Base-by-base conservation (phyloP, 2,888 invertebrate species). In the Phytoseiulus persimilis region DNA sequence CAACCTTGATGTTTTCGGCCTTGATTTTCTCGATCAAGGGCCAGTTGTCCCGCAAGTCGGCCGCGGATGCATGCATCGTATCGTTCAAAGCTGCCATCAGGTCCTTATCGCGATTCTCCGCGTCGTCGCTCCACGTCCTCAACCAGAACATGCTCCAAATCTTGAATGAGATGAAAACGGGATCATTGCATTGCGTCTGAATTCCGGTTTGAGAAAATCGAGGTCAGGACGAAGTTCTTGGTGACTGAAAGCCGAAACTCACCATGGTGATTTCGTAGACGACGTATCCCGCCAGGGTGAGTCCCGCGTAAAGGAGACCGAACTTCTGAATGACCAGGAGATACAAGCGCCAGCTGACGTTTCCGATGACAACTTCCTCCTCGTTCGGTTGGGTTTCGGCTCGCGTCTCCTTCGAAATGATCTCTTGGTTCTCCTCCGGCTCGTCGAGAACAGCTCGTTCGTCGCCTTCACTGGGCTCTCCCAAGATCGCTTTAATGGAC, bases 111-210 rank as follows among this genome's bases (percentile, higher is more conserved):
- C 11, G 32, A n/a, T 45, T 28, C 6, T 45, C n/a, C n/a, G 33
- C 87, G 87, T 87, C 87, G 87, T 32, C 33, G 45, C 87, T 87
- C 87, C 87, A 87, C 9, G 32, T 45, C n/a, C 31, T n/a, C n/a
- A 87, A 45, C 87, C 87, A 87, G 18, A 87, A 87, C 45, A 87
- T 87, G 87, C 87, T 33, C 87, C n/a, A 33, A 6, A 87, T 18
- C 33, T 87, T 87, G 9, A 65, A 65, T 3, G 9, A 9, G 39
- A 39, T 9, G 9, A 39, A 39, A 39, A 9, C 18, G 1, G 14
- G 23, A 65, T 23, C 14, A 65, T 39, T 39, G 3, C 5, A 39
- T 6, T 6, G 39, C n/a, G n/a, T n/a, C n/a, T n/a, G n/a, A n/a
- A n/a, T n/a, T n/a, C n/a, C n/a, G n/a, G n/a, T n/a, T n/a, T 65